phyloP scores from a whole-genome alignment of 2,797 vertebrate genomes.

The Chelon auratus region DNA sequence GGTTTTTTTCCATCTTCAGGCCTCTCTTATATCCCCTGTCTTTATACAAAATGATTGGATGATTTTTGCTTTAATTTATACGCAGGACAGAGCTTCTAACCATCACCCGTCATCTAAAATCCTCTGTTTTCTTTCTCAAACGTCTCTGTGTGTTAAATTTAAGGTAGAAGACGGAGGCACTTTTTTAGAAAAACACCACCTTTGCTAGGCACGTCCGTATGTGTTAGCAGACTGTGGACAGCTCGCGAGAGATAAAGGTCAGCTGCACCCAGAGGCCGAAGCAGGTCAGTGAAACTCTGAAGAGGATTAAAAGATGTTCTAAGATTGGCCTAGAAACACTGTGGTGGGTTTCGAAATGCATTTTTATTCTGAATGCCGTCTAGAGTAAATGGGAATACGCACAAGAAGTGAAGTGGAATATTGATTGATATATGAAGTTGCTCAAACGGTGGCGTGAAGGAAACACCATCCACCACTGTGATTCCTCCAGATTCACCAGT shows the following conservation, averaged over 20 bases:
- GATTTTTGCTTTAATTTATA: too few species aligned
- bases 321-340: conserved; percentile 16
- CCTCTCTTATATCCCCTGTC: conserved; percentile 14
- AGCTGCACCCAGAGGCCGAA: neutral
- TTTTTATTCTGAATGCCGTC: neutral
- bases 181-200: neutral
- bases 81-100: too few species aligned
- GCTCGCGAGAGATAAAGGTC: conserved; percentile 1
- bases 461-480: too few species aligned
- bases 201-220: neutral
- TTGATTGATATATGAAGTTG: too few species aligned
- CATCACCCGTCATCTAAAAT: too few species aligned
- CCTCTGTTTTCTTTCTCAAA: too few species aligned
- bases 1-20: neutral
- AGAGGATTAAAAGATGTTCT: conserved; percentile 7
- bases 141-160: neutral
- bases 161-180: neutral
- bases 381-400: too few species aligned
- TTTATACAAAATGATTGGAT: neutral
- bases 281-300: conserved; percentile 21
- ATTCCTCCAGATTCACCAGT: too few species aligned
- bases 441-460: too few species aligned
- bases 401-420: too few species aligned
- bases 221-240: neutral
- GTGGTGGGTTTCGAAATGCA: neutral